Conservation (phyloP, 1,140 invertebrate species). For the Trichomalopsis sarcophagae region DNA sequence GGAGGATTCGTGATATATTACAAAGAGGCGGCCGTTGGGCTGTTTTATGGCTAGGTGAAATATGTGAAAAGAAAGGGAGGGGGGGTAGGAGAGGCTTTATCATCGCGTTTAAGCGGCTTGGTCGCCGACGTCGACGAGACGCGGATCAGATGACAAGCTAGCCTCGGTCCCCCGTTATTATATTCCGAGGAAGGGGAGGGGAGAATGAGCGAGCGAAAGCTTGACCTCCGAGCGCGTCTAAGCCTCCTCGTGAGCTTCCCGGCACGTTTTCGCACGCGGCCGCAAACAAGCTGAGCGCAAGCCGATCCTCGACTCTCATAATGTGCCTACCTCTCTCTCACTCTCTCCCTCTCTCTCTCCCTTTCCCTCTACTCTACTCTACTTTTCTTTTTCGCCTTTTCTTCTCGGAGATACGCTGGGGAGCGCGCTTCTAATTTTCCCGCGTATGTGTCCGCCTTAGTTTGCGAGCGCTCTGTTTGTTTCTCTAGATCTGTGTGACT, state of each 20-base stretch:
- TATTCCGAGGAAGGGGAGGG: constrained; percentile 14
- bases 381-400: background rate
- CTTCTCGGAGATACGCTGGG: background rate
- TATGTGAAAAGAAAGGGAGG: constrained; percentile 39
- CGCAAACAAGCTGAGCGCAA: constrained; percentile 45
- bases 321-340: background rate
- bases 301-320: constrained; percentile 40
- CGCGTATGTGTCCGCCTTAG: background rate
- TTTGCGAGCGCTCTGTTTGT: background rate
- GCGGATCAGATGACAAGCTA: constrained; percentile 34
- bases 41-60: constrained; percentile 18
- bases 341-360: background rate
- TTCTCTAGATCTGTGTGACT: background rate
- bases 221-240: constrained; percentile 40
- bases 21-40: background rate
- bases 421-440: background rate
- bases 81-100: constrained; percentile 21
- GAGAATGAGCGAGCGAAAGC: constrained; percentile 17
- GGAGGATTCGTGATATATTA: constrained; percentile 16
- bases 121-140: constrained; percentile 14
- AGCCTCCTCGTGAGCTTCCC: constrained; percentile 41
- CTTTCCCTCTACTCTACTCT: background rate
- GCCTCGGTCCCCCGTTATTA: constrained; percentile 37
- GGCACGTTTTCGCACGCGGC: constrained; percentile 42
- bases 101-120: constrained; percentile 45